phyloP scores from a whole-genome alignment of 2,888 invertebrate species.

The Sinelater perroti region DNA sequence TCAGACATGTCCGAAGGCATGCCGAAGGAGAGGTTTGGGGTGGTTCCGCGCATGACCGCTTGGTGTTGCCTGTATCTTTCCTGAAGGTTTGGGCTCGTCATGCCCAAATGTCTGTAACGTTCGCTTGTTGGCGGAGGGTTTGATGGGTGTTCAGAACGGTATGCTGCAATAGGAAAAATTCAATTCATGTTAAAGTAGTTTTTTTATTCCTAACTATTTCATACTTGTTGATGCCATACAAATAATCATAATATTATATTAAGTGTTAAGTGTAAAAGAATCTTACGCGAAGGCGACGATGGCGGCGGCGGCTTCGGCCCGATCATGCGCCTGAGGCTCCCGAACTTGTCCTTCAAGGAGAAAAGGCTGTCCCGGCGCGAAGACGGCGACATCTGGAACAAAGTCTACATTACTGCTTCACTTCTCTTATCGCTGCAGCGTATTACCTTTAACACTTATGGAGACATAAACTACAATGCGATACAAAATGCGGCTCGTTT shows the following conservation, averaged over 20 bases:
- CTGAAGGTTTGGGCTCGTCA: slow-evolving; percentile 60
- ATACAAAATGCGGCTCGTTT: not conserved
- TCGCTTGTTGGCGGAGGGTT: slow-evolving; percentile 47
- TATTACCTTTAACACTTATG: slow-evolving; percentile 23
- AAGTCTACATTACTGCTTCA: slow-evolving; percentile 54
- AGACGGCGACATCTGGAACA: slow-evolving; percentile 52
- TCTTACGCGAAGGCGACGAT: slow-evolving; percentile 56
- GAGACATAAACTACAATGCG: not conserved
- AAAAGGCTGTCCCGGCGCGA: slow-evolving; percentile 54
- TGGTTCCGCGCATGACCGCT: slow-evolving; percentile 62
- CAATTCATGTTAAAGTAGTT: too few species aligned
- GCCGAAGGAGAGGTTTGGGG: slow-evolving; percentile 57
- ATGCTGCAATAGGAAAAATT: too few species aligned
- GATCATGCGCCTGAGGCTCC: slow-evolving; percentile 61
- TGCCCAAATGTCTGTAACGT: slow-evolving; percentile 42
- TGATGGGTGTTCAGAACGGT: slow-evolving; percentile 50
- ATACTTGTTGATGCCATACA: too few species aligned
- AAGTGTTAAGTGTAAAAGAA: slow-evolving; percentile 2
- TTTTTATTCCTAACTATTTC: too few species aligned
- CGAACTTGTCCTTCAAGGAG: slow-evolving; percentile 62
- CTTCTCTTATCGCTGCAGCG: slow-evolving; percentile 40
- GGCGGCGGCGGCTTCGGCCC: slow-evolving; percentile 66
- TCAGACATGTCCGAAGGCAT: slow-evolving; percentile 51
- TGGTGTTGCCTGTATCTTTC: slow-evolving; percentile 69
- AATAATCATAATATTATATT: too few species aligned